Evolutionary conservation across 2,797 vertebrate genomes (phyloP), one percentile per base, ranked within the genome.

Genomic region (Clarias platycephalus): DNA sequence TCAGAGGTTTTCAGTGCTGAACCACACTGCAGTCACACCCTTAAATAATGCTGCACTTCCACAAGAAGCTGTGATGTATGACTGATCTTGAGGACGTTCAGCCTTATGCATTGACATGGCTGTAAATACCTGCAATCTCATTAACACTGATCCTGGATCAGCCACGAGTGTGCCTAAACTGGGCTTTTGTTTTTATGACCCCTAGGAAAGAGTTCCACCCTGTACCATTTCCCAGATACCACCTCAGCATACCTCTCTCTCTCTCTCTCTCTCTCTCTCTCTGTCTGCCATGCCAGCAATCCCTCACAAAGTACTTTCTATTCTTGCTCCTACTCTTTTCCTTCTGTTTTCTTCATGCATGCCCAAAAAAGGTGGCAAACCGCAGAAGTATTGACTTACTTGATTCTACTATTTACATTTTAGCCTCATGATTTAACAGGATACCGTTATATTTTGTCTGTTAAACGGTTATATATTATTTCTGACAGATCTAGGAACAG

Each of bases 1-100:
- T 58, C 70, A 13, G 84, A 81, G 78, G 77, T 28, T 80, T 72
- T 80, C 37, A 64, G 28, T 57, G 78, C 71, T 81, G 77, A 84
- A 67, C 64, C 82, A 84, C 77, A 84, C 77, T 49, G n/a, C 58
- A 84, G 83, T 34, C 78, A 63, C 78, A 79, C 82, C 77, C 83
- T 84, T 24, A 62, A 31, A 60, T 24, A 62, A 37, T 63, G 55
- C 16, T n/a, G 55, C 37, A 12, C 55, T 9, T 44, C 8, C 9
- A 44, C 40, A 44, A 44, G 9, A 49, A 53, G 78, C 26, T 66
- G 63, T 80, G 20, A 80, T 80, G 26, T 31, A 53, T 62, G 18
- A 63, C 72, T 80, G 83, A 24, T 80, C 67, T 77, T 15, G 7
- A 62, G 6, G 80, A 58, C 74, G 83, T 57, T 71, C 7, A 28